Evolutionary conservation across 2,113 vertebrate genomes (phyloP).

Genomic region (Dromas ardeola): DNA sequence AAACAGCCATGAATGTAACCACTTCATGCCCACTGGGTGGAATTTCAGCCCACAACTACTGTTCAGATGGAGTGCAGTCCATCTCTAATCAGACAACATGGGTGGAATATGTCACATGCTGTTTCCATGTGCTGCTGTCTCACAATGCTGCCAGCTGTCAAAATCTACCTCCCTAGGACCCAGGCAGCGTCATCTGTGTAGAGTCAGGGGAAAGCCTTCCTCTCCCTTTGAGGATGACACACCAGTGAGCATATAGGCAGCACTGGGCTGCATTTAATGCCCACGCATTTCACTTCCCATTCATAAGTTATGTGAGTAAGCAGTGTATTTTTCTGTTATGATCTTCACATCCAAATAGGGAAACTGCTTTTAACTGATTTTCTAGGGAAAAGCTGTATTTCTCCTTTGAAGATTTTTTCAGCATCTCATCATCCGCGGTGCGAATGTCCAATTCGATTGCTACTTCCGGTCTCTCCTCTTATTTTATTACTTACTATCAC

Average conservation of each 20-base stretch:
- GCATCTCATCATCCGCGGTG: not conserved
- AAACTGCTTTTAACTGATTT: not conserved
- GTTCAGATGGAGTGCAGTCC: not conserved
- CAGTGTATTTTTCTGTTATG: not conserved
- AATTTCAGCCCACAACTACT: not conserved
- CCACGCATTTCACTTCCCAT: not conserved
- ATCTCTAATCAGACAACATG: accelerated
- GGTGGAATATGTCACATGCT: not conserved
- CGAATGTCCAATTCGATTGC: not conserved
- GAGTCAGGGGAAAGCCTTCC: not conserved
- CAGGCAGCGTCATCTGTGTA: not conserved
- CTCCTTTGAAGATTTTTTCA: not conserved
- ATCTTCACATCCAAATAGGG: not conserved
- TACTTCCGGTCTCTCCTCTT: not conserved
- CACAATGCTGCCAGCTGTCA: not conserved
- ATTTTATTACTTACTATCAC: not conserved
- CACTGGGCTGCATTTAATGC: not conserved
- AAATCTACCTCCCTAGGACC: not conserved
- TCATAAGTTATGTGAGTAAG: not conserved
- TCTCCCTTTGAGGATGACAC: not conserved
- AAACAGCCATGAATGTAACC: accelerated
- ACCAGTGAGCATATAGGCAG: not conserved
- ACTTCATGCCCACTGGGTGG: not conserved
- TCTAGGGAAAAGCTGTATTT: not conserved
- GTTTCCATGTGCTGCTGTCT: not conserved